These are phyloP conservation scores for Nettapus auritus DNA, from an alignment of 2,113 vertebrate species.

Conservation along the genomic window DNA sequence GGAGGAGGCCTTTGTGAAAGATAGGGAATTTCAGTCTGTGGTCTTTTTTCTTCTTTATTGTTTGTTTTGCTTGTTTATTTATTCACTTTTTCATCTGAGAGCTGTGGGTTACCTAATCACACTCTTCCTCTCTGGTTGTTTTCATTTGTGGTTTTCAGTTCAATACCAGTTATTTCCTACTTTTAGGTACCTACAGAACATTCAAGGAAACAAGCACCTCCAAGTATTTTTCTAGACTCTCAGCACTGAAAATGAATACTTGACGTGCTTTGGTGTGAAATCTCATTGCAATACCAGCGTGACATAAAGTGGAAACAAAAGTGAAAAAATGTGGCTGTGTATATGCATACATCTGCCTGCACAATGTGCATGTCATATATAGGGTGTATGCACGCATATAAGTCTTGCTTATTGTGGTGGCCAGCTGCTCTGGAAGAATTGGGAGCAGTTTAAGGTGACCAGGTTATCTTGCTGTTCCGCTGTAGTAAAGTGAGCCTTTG, in stretches of 20 bases:
- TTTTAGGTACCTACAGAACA: background rate
- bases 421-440: background rate
- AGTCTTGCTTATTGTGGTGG: background rate
- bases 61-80: background rate
- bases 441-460: background rate
- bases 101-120: background rate
- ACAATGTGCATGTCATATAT: background rate
- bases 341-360: background rate
- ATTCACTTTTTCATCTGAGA: background rate
- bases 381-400: accelerated
- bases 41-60: background rate
- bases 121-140: background rate
- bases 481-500: constrained; percentile 13
- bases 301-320: background rate
- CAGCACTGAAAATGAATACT: background rate
- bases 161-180: background rate
- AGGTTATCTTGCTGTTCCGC: constrained; percentile 1
- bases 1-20: background rate
- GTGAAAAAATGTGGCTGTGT: background rate
- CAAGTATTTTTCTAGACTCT: background rate
- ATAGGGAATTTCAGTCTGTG: background rate
- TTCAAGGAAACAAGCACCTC: background rate
- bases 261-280: background rate
- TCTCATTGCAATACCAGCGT: background rate
- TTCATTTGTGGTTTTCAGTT: background rate